Percentiles rank a stretch among this genome's conserved stretches.
Evolutionary conservation across 2,888 invertebrate species (phyloP).

Genomic region (Papilio demoleus): DNA sequence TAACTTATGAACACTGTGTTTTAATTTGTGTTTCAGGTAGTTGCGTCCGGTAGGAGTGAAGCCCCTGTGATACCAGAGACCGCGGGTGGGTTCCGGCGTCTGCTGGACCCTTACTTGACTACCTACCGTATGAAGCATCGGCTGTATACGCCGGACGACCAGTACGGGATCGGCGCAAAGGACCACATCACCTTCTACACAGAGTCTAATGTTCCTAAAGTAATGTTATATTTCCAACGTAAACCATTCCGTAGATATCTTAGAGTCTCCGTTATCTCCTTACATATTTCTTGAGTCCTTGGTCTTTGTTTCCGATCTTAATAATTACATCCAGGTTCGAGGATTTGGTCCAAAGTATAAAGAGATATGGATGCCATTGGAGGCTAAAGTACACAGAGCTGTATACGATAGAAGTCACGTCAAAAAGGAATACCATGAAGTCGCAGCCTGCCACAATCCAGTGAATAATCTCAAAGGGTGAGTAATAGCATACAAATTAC

Average conservation of each 20-base stretch:
- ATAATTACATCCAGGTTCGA: slow-evolving; percentile 55
- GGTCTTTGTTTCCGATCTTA: too few relatives aligned
- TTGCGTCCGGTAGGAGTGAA: slow-evolving; percentile 75
- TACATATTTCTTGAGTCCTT: too few relatives aligned
- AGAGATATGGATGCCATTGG: slow-evolving; percentile 76
- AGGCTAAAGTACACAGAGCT: slow-evolving; percentile 60
- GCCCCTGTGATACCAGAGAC: slow-evolving; percentile 65
- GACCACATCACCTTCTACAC: slow-evolving; percentile 77
- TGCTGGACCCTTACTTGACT: slow-evolving; percentile 72
- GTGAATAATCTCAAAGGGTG: slow-evolving; percentile 75
- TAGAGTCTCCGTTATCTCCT: too few relatives aligned
- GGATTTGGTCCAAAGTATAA: slow-evolving; percentile 74
- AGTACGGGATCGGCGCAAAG: slow-evolving; percentile 71
- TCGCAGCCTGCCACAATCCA: slow-evolving; percentile 72
- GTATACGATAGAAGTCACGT: slow-evolving; percentile 73
- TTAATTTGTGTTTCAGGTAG: slow-evolving; percentile 54
- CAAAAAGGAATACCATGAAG: slow-evolving; percentile 73
- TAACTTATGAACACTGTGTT: not conserved
- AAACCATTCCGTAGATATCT: not conserved
- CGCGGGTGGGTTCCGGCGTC: slow-evolving; percentile 59
- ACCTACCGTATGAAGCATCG: slow-evolving; percentile 65
- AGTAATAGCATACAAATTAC: slow-evolving; percentile 30
- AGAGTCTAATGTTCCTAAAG: slow-evolving; percentile 68
- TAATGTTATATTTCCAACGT: slow-evolving; percentile 43
- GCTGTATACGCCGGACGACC: slow-evolving; percentile 68